phyloP scores from a whole-genome alignment of 1,140 invertebrate species.

The Chironomus tepperi region DNA sequence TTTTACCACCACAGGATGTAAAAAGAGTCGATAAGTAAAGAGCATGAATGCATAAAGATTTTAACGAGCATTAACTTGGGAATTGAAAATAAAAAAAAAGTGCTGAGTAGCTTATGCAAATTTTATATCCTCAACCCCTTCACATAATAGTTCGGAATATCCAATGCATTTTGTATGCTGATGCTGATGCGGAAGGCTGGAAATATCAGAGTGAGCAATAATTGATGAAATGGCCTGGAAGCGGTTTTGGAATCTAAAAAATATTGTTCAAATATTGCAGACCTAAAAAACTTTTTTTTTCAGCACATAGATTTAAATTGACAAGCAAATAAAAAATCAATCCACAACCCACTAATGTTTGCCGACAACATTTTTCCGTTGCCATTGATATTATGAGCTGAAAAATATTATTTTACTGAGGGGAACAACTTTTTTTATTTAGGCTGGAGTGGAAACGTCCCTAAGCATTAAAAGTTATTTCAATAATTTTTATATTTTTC shows the following conservation, averaged over 20 bases:
- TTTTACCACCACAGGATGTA: no score
- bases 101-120: background rate
- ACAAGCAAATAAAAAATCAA: background rate
- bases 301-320: background rate
- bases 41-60: background rate
- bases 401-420: background rate
- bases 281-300: background rate
- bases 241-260: background rate
- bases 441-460: background rate
- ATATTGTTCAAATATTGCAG: background rate
- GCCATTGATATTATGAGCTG: background rate
- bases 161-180: background rate
- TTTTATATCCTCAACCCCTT: background rate
- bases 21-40: background rate
- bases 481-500: no score
- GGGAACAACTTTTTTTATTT: no score
- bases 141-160: background rate
- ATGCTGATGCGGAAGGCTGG: no score
- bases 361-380: background rate
- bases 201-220: no score
- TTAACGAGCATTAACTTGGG: background rate
- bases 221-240: constrained; percentile 6
- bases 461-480: background rate
- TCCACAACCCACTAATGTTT: background rate
- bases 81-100: background rate